Conservation (phyloP, 2,797 vertebrate species). For the Fistularia tabacaria region DNA sequence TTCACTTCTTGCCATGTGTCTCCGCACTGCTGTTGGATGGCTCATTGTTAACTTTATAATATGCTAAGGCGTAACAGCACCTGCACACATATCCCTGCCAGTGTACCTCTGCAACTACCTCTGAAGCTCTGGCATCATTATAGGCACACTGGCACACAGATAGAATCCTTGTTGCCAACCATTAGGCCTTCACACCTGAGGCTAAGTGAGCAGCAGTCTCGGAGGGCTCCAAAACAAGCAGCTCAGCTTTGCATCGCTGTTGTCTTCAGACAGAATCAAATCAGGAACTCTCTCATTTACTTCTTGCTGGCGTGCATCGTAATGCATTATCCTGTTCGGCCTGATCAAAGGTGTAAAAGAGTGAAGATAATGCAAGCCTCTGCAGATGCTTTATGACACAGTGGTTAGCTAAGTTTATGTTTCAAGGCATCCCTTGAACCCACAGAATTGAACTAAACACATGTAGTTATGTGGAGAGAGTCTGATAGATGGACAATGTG, state of each 20-base stretch:
- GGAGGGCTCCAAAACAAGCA: slow-evolving; percentile 36
- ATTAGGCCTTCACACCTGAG: slow-evolving; percentile 67
- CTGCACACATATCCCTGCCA: slow-evolving; percentile 55
- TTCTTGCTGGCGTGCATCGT: slow-evolving; percentile 7
- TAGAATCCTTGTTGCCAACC: slow-evolving; percentile 57
- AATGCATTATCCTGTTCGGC: background rate
- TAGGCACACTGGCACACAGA: slow-evolving; percentile 43
- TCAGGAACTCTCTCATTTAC: slow-evolving; percentile 7
- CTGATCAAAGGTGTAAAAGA: slow-evolving; percentile 1
- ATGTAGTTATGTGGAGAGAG: background rate
- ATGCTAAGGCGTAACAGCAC: slow-evolving; percentile 44
- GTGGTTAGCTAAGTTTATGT: no score
- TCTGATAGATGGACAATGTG: slow-evolving; percentile 16
- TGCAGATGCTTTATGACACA: slow-evolving; percentile 1
- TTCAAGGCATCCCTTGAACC: no score
- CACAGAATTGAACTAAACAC: no score
- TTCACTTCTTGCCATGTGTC: slow-evolving; percentile 18
- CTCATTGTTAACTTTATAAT: slow-evolving; percentile 27
- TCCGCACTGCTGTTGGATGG: slow-evolving; percentile 39
- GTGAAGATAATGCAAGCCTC: slow-evolving; percentile 7
- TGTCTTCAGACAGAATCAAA: slow-evolving; percentile 11
- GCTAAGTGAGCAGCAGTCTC: slow-evolving; percentile 56
- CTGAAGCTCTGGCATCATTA: slow-evolving; percentile 49
- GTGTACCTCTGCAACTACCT: slow-evolving; percentile 35
- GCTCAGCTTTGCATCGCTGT: slow-evolving; percentile 30